Evolutionary conservation across 2,888 invertebrate species (phyloP).

Genomic region (Euphydryas editha): DNA sequence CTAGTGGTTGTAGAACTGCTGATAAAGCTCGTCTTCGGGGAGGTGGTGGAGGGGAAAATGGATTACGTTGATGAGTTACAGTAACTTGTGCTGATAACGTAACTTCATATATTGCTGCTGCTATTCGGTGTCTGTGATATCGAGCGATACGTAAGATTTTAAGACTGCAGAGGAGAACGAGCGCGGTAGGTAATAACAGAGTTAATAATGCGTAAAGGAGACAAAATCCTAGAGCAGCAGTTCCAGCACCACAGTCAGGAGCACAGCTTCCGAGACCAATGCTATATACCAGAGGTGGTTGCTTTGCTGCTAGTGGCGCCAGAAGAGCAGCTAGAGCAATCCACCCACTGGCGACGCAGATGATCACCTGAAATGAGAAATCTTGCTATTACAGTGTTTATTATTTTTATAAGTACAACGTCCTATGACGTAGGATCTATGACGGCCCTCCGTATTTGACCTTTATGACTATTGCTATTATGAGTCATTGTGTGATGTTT

Average conservation of each 20-base stretch:
- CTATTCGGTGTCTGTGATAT: conserved; percentile 92
- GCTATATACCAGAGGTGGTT: conserved; percentile 74
- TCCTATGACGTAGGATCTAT: no score
- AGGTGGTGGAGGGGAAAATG: conserved; percentile 88
- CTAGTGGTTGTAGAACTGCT: conserved; percentile 88
- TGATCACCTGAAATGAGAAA: conserved; percentile 75
- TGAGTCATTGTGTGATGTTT: no score
- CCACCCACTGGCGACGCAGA: conserved; percentile 88
- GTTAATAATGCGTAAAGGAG: conserved; percentile 86
- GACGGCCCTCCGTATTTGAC: no score
- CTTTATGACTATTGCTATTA: no score
- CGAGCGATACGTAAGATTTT: conserved; percentile 87
- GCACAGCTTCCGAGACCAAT: conserved; percentile 85
- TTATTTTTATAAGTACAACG: no score
- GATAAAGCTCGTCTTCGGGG: conserved; percentile 86
- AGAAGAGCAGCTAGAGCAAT: conserved; percentile 84
- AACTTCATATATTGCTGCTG: conserved; percentile 93
- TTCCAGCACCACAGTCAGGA: conserved; percentile 86
- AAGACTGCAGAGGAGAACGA: conserved; percentile 88
- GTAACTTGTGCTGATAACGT: conserved; percentile 93
- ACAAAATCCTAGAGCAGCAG: conserved; percentile 86
- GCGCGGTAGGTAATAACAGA: conserved; percentile 86
- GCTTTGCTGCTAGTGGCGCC: conserved; percentile 85
- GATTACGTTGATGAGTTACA: conserved; percentile 91
- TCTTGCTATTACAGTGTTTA: not conserved